Evolutionary conservation across 2,888 invertebrate genomes (phyloP), one percentile per base, ranked within the genome.

Genomic region (Dendrolimus houi): DNA sequence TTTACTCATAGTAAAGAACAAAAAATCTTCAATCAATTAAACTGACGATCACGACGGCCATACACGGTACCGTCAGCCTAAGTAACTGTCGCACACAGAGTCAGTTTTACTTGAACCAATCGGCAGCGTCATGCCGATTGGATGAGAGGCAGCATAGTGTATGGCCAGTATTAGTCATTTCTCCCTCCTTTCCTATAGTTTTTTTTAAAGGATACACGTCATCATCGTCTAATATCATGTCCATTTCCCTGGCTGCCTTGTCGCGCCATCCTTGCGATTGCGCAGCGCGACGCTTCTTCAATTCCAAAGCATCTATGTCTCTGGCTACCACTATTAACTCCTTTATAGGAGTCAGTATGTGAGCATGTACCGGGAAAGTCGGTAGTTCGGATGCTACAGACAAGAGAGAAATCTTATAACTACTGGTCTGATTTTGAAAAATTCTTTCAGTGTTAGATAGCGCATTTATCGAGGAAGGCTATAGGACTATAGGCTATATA

Each of bases 241-340:
- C 99, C 94, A 98, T 96, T 65, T 98, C 97, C 63, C 94, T 92
- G 0, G 97, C 97, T 1, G 95, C 95, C 75, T 95, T 95, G 67
- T 95, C 94, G 73, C 96, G 90, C 99, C 99, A 99, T 29, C 95
- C 95, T 63, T 92, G 92, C 67, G 96, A 93, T 9, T 94, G 92
- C 68, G 93, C 93, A 1, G 92, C 84, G 58, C 95, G 92, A 41
- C 93, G 86, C 63, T 92, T 85, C 71, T 91, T 92, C 69, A 96
- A 89, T 78, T 97, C 95, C 59, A 96, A 77, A 55, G 92, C 92
- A 76, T 99, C 98, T 52, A 98, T 89, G 65, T 96, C 94, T 1
- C 96, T 91, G 0, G 98, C 98, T 47, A 96, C 73, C 65, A 92
- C 87, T 0, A 98, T 95, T 57, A 96, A 88, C 60, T 94, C 92